Evolutionary conservation across 2,113 vertebrate genomes (phyloP).

Genomic region (Quiscalus mexicanus): DNA sequence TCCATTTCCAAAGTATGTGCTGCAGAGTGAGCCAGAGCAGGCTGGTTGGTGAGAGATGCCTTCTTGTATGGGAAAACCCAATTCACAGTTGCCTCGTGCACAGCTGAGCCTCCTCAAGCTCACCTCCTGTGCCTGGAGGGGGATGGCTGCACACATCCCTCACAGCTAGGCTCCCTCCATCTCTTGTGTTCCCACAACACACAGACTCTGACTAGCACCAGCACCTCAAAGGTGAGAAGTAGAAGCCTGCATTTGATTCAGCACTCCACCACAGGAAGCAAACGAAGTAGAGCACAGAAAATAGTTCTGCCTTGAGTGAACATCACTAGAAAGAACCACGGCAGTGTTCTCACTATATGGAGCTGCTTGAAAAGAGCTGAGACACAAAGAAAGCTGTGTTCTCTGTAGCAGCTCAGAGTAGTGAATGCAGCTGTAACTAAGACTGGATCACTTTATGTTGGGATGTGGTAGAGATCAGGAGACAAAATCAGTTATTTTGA

Average conservation of each 20-base stretch:
- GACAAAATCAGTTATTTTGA: not conserved
- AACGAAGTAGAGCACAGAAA: not conserved
- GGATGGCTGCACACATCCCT: not conserved
- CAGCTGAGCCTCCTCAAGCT: not conserved
- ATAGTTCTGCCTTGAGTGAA: not conserved
- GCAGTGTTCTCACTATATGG: not conserved
- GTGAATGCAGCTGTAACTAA: not conserved
- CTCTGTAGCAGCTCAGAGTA: not conserved
- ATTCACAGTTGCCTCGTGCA: not conserved
- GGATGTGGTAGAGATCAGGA: not conserved
- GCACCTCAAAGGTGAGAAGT: not conserved
- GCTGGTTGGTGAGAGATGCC: not conserved
- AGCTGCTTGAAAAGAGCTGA: not conserved
- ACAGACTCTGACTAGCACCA: not conserved
- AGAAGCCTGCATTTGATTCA: not conserved
- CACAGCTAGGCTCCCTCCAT: not conserved
- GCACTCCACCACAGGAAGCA: not conserved
- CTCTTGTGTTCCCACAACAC: not conserved
- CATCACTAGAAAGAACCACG: not conserved
- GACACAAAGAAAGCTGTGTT: not conserved
- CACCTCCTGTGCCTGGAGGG: not conserved
- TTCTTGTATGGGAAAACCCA: not conserved
- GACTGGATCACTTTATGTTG: not conserved
- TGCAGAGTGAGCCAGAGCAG: not conserved
- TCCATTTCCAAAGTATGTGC: not conserved